These are phyloP conservation scores for Elgaria multicarinata DNA, from an alignment of 2,113 vertebrate genomes.

Conservation along the genomic window DNA sequence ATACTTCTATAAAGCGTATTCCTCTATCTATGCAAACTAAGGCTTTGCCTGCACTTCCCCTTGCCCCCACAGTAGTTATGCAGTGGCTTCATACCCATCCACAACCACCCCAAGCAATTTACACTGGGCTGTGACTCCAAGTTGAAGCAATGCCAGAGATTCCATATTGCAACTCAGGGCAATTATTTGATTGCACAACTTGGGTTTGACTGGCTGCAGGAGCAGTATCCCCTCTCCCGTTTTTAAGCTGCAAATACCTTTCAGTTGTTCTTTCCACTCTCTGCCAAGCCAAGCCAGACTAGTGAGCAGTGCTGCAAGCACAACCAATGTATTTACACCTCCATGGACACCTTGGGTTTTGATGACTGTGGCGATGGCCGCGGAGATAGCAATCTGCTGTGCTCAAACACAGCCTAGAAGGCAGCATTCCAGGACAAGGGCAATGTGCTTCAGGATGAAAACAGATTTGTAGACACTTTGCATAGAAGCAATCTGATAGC, in stretches of 20 bases:
- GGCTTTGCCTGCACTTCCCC: background rate
- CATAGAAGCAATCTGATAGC: constrained; percentile 9
- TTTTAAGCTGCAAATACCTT: background rate
- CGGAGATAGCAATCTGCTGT: background rate
- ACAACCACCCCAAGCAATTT: background rate
- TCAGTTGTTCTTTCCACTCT: background rate
- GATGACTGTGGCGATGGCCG: background rate
- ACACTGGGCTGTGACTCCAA: background rate
- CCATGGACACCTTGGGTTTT: background rate
- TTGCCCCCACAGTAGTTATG: background rate
- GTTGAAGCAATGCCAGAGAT: background rate
- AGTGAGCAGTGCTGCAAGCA: background rate
- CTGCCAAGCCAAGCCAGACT: background rate
- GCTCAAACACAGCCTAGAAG: background rate
- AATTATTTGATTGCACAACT: too few species aligned
- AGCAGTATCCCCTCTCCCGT: background rate
- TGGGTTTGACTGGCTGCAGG: too few species aligned
- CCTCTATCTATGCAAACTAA: background rate
- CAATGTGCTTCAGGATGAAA: constrained; percentile 1
- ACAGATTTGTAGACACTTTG: constrained; percentile 6
- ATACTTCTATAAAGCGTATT: background rate
- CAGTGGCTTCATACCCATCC: background rate
- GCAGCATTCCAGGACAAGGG: constrained; percentile 4
- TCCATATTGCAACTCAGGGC: background rate
- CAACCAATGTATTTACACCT: background rate